Conservation (phyloP, 2,797 vertebrate genomes). For the Fistularia tabacaria region DNA sequence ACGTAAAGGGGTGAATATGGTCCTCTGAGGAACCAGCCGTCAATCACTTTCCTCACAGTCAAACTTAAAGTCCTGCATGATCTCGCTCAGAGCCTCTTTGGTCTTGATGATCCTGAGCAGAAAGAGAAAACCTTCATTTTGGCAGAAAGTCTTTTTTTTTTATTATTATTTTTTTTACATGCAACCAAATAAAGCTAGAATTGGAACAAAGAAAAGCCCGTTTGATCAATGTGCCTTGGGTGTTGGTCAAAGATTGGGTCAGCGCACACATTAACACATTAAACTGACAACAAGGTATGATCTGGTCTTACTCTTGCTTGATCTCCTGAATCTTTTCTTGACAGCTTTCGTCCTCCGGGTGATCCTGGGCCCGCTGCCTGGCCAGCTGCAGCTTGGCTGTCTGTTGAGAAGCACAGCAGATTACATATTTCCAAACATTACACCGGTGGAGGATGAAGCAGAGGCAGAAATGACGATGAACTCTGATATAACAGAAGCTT, state of each 20-base stretch:
- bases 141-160: too few relatives aligned
- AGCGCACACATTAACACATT: slow-evolving; percentile 18
- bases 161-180: background rate
- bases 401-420: slow-evolving; percentile 69
- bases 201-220: slow-evolving; percentile 1
- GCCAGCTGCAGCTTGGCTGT: slow-evolving; percentile 89
- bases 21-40: slow-evolving; percentile 17
- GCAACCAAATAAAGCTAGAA: background rate
- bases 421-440: slow-evolving; percentile 53
- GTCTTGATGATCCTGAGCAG: slow-evolving; percentile 92
- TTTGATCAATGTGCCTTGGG: slow-evolving; percentile 1
- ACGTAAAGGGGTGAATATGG: too few relatives aligned
- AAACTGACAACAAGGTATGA: slow-evolving; percentile 17
- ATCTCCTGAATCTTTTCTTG: slow-evolving; percentile 80
- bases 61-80: slow-evolving; percentile 95
- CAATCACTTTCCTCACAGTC: slow-evolving; percentile 89
- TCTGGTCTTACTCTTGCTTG: slow-evolving; percentile 81
- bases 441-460: slow-evolving; percentile 17
- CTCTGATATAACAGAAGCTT: too few relatives aligned
- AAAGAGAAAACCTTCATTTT: background rate
- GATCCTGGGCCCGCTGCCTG: slow-evolving; percentile 82
- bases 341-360: slow-evolving; percentile 76
- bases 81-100: slow-evolving; percentile 89
- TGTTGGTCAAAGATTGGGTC: slow-evolving; percentile 18
- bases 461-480: too few relatives aligned